Evolutionary conservation across 2,888 invertebrate species (phyloP).

Genomic region (Drosophila borealis): DNA sequence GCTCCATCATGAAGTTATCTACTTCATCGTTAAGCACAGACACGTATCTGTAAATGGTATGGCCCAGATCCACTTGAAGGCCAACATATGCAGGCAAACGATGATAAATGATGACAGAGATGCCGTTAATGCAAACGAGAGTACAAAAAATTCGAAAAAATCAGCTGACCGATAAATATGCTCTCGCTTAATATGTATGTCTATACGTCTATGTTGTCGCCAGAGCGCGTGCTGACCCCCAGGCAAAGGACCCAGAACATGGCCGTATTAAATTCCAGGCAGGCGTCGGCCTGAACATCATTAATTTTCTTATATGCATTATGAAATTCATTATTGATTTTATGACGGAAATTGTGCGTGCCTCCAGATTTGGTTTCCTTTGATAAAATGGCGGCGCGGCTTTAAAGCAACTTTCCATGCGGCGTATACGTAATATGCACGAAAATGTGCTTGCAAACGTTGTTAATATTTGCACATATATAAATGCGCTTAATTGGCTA

Average conservation of each 20-base stretch:
- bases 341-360: conserved; percentile 31
- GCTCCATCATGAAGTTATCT: conserved; percentile 39
- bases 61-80: conserved; percentile 60
- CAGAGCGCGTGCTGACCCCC: conserved; percentile 39
- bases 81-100: conserved; percentile 68
- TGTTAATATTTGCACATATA: conserved; percentile 46
- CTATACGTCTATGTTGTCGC: conserved; percentile 51
- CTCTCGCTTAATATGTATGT: conserved; percentile 46
- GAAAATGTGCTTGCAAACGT: conserved; percentile 13
- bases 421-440: conserved; percentile 36
- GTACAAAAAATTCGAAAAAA: conserved; percentile 44
- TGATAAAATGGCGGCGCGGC: conserved; percentile 28
- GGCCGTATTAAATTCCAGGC: conserved; percentile 53
- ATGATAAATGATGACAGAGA: conserved; percentile 74
- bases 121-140: conserved; percentile 57
- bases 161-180: conserved; percentile 61
- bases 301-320: conserved; percentile 61
- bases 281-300: conserved; percentile 40
- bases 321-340: conserved; percentile 71
- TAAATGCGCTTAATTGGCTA: conserved; percentile 61
- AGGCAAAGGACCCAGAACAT: conserved; percentile 11
- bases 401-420: conserved; percentile 26
- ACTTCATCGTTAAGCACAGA: conserved; percentile 59
- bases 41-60: conserved; percentile 41
- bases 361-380: conserved; percentile 13